A percentile compares a stretch with the other conserved stretches of the same genome.
phyloP scores from a whole-genome alignment of 2,888 invertebrate genomes.

The Spicauda simplicius region DNA sequence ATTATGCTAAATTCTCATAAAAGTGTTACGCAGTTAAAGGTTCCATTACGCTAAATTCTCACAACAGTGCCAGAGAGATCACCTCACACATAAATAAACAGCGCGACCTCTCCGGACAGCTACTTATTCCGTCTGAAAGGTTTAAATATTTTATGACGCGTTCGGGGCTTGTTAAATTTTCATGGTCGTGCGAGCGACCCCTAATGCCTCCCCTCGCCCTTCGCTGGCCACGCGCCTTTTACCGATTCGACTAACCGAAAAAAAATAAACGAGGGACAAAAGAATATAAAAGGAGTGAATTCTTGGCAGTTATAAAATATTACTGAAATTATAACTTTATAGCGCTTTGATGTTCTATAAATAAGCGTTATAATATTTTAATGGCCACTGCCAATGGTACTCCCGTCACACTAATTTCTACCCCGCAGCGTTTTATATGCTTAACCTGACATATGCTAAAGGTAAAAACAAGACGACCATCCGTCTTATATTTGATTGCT shows the following conservation, averaged over 20 bases:
- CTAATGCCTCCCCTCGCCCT: conserved; percentile 44
- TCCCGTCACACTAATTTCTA: too few relatives aligned
- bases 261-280: conserved; percentile 1
- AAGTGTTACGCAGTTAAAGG: neutral
- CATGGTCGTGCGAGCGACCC: conserved; percentile 51
- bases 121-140: conserved; percentile 41
- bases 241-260: conserved; percentile 4
- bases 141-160: conserved; percentile 47
- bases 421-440: too few relatives aligned
- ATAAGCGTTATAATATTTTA: too few relatives aligned
- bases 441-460: too few relatives aligned
- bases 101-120: conserved; percentile 29
- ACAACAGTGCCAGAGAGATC: neutral
- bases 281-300: neutral
- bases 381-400: too few relatives aligned
- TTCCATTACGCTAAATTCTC: neutral
- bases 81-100: conserved; percentile 14
- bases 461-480: too few relatives aligned
- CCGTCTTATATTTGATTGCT: too few relatives aligned
- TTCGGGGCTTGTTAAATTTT: conserved; percentile 70
- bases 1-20: neutral
- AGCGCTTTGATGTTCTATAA: too few relatives aligned
- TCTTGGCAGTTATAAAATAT: too few relatives aligned
- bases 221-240: conserved; percentile 24
- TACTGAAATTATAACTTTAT: too few relatives aligned